Percentiles rank a stretch among this genome's conserved stretches.
Evolutionary conservation across 2,888 invertebrate species (phyloP).

Genomic region (Lasius fuliginosus): DNA sequence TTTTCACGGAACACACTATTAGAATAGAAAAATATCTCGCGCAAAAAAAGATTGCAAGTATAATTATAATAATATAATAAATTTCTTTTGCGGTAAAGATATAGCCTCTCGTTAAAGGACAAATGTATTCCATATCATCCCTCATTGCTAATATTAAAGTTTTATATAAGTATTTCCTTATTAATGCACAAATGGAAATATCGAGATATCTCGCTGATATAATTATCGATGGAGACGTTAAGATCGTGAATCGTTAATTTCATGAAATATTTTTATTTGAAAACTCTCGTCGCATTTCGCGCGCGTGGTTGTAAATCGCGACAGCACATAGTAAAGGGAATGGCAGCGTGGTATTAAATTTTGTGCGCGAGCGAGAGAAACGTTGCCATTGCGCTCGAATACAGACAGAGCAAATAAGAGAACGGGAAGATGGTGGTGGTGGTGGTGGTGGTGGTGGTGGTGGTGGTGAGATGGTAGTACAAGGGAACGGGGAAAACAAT

Average conservation of each 20-base stretch:
- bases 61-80: too few relatives aligned
- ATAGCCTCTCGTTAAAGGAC: background rate
- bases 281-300: background rate
- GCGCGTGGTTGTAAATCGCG: constrained; percentile 35
- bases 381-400: constrained; percentile 24
- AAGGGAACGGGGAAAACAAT: constrained; percentile 42
- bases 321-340: constrained; percentile 28
- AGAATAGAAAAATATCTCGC: background rate
- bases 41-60: background rate
- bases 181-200: background rate
- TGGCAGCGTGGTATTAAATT: constrained; percentile 35
- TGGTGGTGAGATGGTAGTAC: background rate
- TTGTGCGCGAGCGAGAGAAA: constrained; percentile 14
- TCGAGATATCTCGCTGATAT: background rate
- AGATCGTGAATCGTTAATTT: background rate
- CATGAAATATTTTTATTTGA: background rate
- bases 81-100: background rate
- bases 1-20: background rate
- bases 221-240: too few relatives aligned
- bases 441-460: constrained; percentile 22
- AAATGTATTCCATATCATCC: background rate
- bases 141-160: background rate
- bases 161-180: background rate
- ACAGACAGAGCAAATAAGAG: constrained; percentile 13
- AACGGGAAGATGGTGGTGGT: constrained; percentile 42